Base-by-base conservation (phyloP, 2,797 vertebrate genomes). In the Hydrophis major region DNA sequence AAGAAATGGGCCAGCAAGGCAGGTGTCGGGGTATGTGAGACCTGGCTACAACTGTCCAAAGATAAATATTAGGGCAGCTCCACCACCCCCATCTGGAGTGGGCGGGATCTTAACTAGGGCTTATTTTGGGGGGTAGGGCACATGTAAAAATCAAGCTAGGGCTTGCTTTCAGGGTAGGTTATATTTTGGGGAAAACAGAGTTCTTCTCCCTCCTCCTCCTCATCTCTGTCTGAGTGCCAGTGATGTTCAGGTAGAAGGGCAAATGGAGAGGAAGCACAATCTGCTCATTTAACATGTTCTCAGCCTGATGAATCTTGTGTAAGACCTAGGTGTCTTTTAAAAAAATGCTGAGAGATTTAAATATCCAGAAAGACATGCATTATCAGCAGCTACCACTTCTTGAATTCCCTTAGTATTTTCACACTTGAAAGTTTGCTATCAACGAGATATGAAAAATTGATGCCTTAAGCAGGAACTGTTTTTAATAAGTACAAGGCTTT, bases 381-480 rank as follows among this genome's bases (percentile, higher is more conserved):
- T 96, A 95, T 91, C 94, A 94, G 94, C 89, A 95, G 69, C 91
- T 97, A 91, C 50, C 87, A 95, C 69, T 42, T 91, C 16, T 2
- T 92, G 91, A 93, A 96, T 89, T 89, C 32, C 25, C 53, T 94
- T 94, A 94, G 89, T 96, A 90, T 61, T 95, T 95, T 93, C 92
- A 95, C 88, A 96, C 92, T 93, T 96, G 63, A 94, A 94, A 94
- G 66, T 93, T 95, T 95, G 92, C 69, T 94, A 32, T 95, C 93
- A 93, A 90, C 93, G 90, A 5, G 95, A 96, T 97, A 95, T 96
- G 88, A 94, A 91, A 95, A 97, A 96, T 94, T 37, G 92, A 92
- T 95, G 53, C 53, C 53, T 55, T 12, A 55, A 55, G 53, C 53
- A 12, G 53, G 53, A 55, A 13, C 11, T 3, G 53, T 55, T 55